phyloP scores from a whole-genome alignment of 2,113 vertebrate genomes.

The Rhea americana region DNA sequence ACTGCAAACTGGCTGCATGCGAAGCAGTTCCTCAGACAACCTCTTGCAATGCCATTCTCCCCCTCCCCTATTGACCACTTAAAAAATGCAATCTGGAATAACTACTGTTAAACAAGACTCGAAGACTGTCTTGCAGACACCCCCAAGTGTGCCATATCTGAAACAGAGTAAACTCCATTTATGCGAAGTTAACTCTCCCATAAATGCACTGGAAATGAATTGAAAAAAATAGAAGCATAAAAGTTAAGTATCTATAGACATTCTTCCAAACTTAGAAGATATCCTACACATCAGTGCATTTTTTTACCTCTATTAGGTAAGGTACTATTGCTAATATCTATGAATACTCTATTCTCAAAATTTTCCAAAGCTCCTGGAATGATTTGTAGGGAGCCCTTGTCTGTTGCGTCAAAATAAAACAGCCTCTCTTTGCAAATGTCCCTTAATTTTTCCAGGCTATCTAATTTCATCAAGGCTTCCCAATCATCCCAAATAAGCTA shows the following conservation, averaged over 20 bases:
- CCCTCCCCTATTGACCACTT: not conserved
- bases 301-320: accelerated
- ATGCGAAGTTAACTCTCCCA: not conserved
- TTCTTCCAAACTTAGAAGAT: not conserved
- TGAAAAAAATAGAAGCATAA: not conserved
- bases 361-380: not conserved
- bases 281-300: not conserved
- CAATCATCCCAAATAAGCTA: conserved; percentile 25
- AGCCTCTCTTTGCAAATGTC: not conserved
- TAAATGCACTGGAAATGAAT: not conserved
- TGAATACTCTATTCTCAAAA: not conserved
- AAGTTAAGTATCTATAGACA: not conserved
- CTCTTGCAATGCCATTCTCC: not conserved
- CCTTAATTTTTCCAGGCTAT: conserved; percentile 6
- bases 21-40: not conserved
- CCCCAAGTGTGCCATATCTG: not conserved
- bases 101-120: not conserved
- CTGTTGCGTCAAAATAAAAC: not conserved
- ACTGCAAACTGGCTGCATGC: not conserved
- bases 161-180: not conserved
- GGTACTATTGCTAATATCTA: not conserved
- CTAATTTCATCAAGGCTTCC: not conserved
- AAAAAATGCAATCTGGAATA: not conserved
- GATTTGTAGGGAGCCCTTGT: not conserved
- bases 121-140: not conserved